These are phyloP conservation scores for Pangasianodon gigas DNA, from an alignment of 2,113 vertebrate genomes.

Conservation along the genomic window DNA sequence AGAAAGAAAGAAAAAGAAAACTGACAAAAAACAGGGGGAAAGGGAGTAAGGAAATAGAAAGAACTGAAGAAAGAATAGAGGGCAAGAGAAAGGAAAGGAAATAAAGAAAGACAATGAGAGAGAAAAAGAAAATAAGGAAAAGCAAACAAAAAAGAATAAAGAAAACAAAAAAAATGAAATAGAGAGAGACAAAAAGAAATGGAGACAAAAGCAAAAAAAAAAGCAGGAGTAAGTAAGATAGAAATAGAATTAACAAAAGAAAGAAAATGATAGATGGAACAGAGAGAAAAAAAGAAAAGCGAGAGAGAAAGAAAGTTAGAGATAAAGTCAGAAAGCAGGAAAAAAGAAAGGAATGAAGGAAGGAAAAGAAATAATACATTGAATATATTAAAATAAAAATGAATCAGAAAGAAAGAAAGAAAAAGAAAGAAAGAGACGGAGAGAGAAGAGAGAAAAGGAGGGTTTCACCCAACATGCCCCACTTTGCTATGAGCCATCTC, in stretches of 20 bases:
- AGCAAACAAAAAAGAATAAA: not conserved
- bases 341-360: not conserved
- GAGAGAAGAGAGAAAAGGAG: not conserved
- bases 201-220: not conserved
- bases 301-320: not conserved
- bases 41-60: not conserved
- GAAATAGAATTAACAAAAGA: not conserved
- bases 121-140: too few species aligned
- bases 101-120: not conserved
- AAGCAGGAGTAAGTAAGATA: not conserved
- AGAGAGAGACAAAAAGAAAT: not conserved
- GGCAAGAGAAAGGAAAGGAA: not conserved
- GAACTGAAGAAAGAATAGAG: slow-evolving; percentile 7
- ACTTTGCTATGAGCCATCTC: slow-evolving; percentile 34
- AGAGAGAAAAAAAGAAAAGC: not conserved
- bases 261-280: not conserved
- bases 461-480: slow-evolving; percentile 42
- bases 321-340: not conserved
- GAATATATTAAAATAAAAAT: not conserved
- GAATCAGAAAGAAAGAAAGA: not conserved
- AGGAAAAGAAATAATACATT: not conserved
- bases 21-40: not conserved
- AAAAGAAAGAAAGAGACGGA: not conserved
- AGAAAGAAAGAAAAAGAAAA: not conserved
- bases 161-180: not conserved